Evolutionary conservation across 1,140 invertebrate species (phyloP).

Genomic region (Drosophila pachea): DNA sequence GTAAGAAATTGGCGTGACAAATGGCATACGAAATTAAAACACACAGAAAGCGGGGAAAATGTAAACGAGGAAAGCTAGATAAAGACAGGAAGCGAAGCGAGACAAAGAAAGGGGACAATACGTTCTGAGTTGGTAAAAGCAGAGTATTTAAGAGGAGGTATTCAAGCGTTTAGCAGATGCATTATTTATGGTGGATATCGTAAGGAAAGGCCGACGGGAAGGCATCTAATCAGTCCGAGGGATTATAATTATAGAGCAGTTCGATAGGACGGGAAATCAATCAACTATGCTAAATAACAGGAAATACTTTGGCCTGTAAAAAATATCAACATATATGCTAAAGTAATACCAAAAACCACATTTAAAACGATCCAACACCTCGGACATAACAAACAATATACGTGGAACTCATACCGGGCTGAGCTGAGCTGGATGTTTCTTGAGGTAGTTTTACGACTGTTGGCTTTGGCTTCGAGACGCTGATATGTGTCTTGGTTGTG

Average conservation of each 20-base stretch:
- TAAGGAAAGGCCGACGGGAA: too few relatives aligned
- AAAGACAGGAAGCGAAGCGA: background rate
- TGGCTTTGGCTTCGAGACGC: background rate
- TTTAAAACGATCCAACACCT: conserved; percentile 26
- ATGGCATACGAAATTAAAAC: conserved; percentile 46
- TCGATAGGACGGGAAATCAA: too few relatives aligned
- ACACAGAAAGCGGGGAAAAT: background rate
- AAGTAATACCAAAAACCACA: background rate
- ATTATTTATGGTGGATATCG: conserved; percentile 2
- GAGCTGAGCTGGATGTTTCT: conserved; percentile 35
- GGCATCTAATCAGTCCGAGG: too few relatives aligned
- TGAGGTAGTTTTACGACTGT: conserved; percentile 41
- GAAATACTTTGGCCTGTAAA: background rate
- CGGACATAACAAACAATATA: conserved; percentile 3
- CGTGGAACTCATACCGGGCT: conserved; percentile 52
- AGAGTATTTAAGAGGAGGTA: too few relatives aligned
- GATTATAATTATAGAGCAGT: too few relatives aligned
- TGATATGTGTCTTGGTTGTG: background rate
- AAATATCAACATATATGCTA: background rate
- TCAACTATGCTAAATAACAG: too few relatives aligned
- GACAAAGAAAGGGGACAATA: background rate
- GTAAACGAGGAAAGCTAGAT: background rate
- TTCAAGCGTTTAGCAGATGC: conserved; percentile 4
- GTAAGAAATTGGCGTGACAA: conserved; percentile 46
- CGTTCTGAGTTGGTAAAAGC: conserved; percentile 10